Evolutionary conservation across 2,888 invertebrate genomes (phyloP), one percentile per base, ranked within the genome.

Genomic region (Cataglyphis rosenhaueri): DNA sequence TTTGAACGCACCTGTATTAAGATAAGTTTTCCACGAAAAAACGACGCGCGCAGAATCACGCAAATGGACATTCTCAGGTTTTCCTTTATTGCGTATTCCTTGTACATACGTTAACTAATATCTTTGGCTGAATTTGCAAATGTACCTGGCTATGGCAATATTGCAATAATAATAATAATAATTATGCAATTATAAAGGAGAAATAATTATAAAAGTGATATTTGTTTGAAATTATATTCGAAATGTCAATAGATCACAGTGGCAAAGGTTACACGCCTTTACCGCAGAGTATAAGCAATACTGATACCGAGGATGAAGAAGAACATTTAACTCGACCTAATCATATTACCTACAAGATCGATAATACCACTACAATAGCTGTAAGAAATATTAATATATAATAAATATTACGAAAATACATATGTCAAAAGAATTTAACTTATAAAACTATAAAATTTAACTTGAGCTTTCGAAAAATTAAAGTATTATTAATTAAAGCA

Each of bases 251-350:
- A 25, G 94, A 94, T 78, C 84, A 91, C 65, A 84, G 89, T 25
- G 92, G 92, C 21, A 93, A 92, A 87, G 94, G 94, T 91, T 97
- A 97, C 94, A 96, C 97, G 91, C 97, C 97, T 81, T 94, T 97
- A 91, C 97, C 97, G 86, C 97, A 97, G 95, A 96, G 96, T 87
- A 95, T 97, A 90, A 96, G 97, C 81, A 97, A 97, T 94, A 97
- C 97, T 0, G 97, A 97, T 91, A 97, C 97, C 0, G 97, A 97
- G 91, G 97, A 97, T 91, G 97, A 97, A 91, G 95, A 94, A 12
- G 93, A 93, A 44, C 92, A 89, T 81, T 90, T 91, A 55, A 73
- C 88, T 1, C 86, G 66, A 66, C 21, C 66, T 52, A 85, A 73
- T 9, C 87, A 89, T 79, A 81, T 65, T 18, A n/a, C 29, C 12